Conservation (phyloP, 2,888 invertebrate genomes). For the Amaurobius ferox region DNA sequence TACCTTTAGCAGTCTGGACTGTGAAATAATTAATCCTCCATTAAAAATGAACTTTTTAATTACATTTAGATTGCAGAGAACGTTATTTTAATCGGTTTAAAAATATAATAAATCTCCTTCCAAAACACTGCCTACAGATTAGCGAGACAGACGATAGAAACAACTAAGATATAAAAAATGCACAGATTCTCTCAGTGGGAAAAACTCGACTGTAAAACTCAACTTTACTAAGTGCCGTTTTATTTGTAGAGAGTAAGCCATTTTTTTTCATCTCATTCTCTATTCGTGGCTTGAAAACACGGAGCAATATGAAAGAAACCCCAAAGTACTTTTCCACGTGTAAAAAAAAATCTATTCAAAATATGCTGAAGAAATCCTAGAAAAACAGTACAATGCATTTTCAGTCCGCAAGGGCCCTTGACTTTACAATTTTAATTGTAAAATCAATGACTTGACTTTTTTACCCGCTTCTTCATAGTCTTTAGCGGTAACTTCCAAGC, state of each 20-base stretch:
- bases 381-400: background rate
- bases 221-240: background rate
- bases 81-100: too few relatives aligned
- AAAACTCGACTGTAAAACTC: background rate
- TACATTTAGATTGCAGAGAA: too few relatives aligned
- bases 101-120: too few relatives aligned
- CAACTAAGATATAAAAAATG: too few relatives aligned
- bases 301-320: background rate
- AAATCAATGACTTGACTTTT: constrained; percentile 37
- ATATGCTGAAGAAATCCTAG: background rate
- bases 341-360: background rate
- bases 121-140: too few relatives aligned
- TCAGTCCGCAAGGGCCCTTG: background rate
- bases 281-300: background rate
- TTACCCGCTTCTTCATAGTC: background rate
- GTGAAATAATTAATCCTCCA: too few relatives aligned
- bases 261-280: background rate
- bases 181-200: too few relatives aligned
- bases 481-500: constrained; percentile 66
- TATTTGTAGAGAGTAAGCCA: background rate
- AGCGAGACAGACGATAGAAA: too few relatives aligned
- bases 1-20: too few relatives aligned
- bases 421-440: constrained; percentile 61
- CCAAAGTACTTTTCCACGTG: background rate
- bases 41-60: too few relatives aligned